Evolutionary conservation across 1,140 invertebrate species (phyloP).

Genomic region (Palaemon carinicauda): DNA sequence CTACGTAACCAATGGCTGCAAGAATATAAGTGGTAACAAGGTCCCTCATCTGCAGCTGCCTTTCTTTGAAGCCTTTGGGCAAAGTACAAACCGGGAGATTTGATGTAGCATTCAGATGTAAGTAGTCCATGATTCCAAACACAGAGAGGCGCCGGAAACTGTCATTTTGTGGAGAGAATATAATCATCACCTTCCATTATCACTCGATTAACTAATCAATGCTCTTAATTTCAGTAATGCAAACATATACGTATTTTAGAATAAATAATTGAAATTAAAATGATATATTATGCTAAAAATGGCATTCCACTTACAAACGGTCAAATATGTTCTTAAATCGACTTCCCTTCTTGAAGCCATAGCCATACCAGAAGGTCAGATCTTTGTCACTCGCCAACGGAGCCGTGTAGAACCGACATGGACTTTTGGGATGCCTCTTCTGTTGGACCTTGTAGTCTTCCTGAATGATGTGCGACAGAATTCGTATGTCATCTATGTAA

Average conservation of each 20-base stretch:
- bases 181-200: background rate
- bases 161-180: background rate
- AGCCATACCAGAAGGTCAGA: conserved; percentile 51
- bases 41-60: conserved; percentile 75
- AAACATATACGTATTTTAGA: background rate
- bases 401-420: conserved; percentile 50
- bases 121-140: conserved; percentile 54
- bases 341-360: conserved; percentile 46
- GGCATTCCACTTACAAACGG: conserved; percentile 31
- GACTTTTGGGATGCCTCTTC: background rate
- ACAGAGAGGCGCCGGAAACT: conserved; percentile 46
- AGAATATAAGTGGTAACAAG: conserved; percentile 78
- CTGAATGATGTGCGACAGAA: conserved; percentile 45
- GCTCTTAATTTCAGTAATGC: too few relatives aligned
- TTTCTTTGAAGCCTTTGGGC: conserved; percentile 79
- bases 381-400: background rate
- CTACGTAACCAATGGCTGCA: conserved; percentile 68
- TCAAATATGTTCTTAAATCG: conserved; percentile 29
- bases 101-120: conserved; percentile 62
- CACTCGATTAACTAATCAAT: background rate
- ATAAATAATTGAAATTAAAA: background rate
- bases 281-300: background rate
- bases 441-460: conserved; percentile 49
- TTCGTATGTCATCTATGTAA: conserved; percentile 56
- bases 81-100: conserved; percentile 79